Base-by-base conservation (phyloP, 2,113 vertebrate genomes). In the Gallinago undulata region DNA sequence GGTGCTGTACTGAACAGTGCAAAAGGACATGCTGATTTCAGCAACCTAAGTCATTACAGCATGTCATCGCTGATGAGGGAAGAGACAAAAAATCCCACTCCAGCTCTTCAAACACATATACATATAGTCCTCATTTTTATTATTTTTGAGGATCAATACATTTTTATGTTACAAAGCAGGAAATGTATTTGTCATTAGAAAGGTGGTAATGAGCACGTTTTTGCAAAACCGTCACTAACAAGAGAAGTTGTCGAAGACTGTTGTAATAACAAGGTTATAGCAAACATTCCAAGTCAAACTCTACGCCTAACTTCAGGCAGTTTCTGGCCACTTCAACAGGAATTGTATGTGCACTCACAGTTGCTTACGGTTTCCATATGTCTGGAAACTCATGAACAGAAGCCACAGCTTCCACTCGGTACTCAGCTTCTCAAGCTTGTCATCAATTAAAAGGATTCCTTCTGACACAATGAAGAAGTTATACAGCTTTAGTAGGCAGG, bases 101-200 rank as follows among this genome's bases (percentile, higher is more conserved):
- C 57, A 39, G 16, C 60, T 7, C 43, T n/a, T 47, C 67, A 63
- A 48, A 57, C 4, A 31, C 1, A 4, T 1, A 10, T 2, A 23
- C 2, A 0, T 2, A 5, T 0, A 33, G 2, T 7, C 41, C 37
- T n/a, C 1, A 2, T 16, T 67, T 59, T 22, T 69, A 6, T 30
- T 13, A 25, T 45, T 88, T 53, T 37, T 47, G 28, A 51, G 15
- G 41, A 33, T 41, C 17, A 51, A 12, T 3, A n/a, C 2, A 1
- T 8, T 57, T 70, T 67, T 33, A 22, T 7, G 31, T 35, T 18
- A 5, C 15, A 13, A 45, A 69, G 7, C 15, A 77, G 41, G 31
- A 67, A 55, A 69, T 6, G 0, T 16, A 12, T 45, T 35, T 63
- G 9, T n/a, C 43, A 31, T 63, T 31, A 25, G 57, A 56, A 78